Evolutionary conservation across 2,797 vertebrate species (phyloP).

Genomic region (Ispidina lecontei): DNA sequence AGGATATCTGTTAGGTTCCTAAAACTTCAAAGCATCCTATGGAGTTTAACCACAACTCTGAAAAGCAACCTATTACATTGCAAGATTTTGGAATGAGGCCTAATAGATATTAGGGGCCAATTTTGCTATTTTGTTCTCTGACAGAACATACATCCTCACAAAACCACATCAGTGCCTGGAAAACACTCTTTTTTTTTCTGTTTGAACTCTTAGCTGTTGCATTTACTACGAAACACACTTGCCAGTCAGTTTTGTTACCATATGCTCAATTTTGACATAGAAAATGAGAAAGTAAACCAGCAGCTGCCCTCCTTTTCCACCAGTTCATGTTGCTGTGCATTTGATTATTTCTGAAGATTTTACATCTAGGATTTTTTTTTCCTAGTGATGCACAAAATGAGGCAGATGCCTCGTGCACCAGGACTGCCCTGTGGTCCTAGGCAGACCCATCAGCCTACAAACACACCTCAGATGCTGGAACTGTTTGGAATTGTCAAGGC

Average conservation of each 20-base stretch:
- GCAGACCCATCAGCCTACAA: background rate
- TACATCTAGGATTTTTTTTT: background rate
- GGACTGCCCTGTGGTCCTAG: background rate
- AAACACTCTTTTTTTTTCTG: background rate
- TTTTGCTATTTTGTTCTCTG: background rate
- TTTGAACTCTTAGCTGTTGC: background rate
- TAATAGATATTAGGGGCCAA: background rate
- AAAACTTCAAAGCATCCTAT: background rate
- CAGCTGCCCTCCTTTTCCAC: background rate
- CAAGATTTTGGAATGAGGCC: background rate
- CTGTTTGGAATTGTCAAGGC: background rate
- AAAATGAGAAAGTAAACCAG: background rate
- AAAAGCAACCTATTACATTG: background rate
- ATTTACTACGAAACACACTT: background rate
- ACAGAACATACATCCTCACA: background rate
- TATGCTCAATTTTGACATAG: background rate
- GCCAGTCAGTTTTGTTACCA: background rate
- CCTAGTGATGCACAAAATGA: background rate
- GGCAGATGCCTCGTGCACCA: background rate
- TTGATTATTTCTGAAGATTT: background rate
- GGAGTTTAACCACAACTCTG: background rate
- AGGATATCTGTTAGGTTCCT: background rate
- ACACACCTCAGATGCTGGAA: background rate
- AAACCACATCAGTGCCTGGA: background rate
- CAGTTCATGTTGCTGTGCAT: accelerated